Evolutionary conservation across 2,113 vertebrate species (phyloP).

Genomic region (Scortum barcoo): DNA sequence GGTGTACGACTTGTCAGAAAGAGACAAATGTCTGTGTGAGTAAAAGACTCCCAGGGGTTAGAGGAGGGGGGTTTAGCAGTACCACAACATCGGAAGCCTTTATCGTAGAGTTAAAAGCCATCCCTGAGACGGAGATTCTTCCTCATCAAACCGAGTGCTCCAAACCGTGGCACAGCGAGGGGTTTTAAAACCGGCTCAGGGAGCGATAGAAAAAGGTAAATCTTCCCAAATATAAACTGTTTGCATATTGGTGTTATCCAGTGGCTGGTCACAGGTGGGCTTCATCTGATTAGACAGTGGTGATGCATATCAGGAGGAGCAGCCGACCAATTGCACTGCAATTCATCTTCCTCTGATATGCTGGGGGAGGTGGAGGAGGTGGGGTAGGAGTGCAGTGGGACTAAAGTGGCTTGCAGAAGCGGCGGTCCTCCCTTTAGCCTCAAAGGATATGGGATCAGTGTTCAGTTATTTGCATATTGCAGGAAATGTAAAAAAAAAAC

Average conservation of each 20-base stretch:
- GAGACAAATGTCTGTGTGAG: conserved; percentile 82
- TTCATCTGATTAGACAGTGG: conserved; percentile 77
- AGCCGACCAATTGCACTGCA: conserved; percentile 67
- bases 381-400: conserved; percentile 35
- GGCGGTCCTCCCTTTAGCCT: conserved; percentile 36
- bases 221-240: conserved; percentile 66
- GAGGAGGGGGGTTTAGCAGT: conserved; percentile 47
- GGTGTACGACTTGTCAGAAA: conserved; percentile 78
- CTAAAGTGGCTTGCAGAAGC: conserved; percentile 32
- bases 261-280: conserved; percentile 77
- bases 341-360: conserved; percentile 76
- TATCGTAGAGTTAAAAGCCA: conserved; percentile 70
- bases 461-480: conserved; percentile 9
- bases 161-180: conserved; percentile 52
- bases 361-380: conserved; percentile 37
- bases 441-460: conserved; percentile 8
- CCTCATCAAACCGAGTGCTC: conserved; percentile 60
- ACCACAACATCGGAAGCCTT: conserved; percentile 74
- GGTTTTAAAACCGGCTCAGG: conserved; percentile 57
- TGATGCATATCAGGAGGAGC: conserved; percentile 74
- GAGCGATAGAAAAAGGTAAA: conserved; percentile 54
- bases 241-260: conserved; percentile 72
- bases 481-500: conserved; percentile 7
- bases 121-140: conserved; percentile 62
- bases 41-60: conserved; percentile 80